These are phyloP conservation scores for Hypena proboscidalis DNA, from an alignment of 2,888 invertebrate genomes.

Conservation along the genomic window DNA sequence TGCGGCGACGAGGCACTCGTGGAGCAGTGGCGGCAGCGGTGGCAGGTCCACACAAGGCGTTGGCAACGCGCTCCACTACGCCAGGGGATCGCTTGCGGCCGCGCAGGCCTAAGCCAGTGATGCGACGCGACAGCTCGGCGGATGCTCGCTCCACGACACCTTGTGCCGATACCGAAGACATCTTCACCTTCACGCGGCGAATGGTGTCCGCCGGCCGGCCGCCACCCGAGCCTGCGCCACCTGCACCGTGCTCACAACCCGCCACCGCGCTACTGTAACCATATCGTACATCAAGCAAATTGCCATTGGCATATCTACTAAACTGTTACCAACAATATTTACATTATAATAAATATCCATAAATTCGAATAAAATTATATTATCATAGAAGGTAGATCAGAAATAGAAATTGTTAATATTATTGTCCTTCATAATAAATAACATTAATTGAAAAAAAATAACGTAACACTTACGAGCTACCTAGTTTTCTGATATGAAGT, in stretches of 20 bases:
- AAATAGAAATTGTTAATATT: too few relatives aligned
- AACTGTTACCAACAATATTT: too few relatives aligned
- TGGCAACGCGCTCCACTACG: slow-evolving; percentile 95
- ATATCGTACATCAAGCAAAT: not conserved
- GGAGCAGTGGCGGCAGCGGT: slow-evolving; percentile 63
- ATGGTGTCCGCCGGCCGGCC: slow-evolving; percentile 75
- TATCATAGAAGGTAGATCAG: too few relatives aligned
- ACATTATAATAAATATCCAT: too few relatives aligned
- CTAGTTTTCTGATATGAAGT: too few relatives aligned
- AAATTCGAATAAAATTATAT: too few relatives aligned
- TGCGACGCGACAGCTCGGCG: slow-evolving; percentile 94
- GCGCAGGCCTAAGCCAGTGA: slow-evolving; percentile 92
- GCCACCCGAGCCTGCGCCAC: slow-evolving; percentile 62
- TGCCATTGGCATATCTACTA: too few relatives aligned
- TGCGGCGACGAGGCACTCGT: slow-evolving; percentile 72
- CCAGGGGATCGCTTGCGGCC: slow-evolving; percentile 86
- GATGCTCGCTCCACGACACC: slow-evolving; percentile 96
- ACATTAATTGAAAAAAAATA: too few relatives aligned
- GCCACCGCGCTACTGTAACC: slow-evolving; percentile 71
- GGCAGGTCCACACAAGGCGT: slow-evolving; percentile 92
- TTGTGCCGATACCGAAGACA: slow-evolving; percentile 94
- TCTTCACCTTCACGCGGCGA: slow-evolving; percentile 83
- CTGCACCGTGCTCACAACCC: slow-evolving; percentile 76
- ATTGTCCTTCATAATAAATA: too few relatives aligned
- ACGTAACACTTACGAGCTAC: too few relatives aligned